Evolutionary conservation across 2,113 vertebrate genomes (phyloP).

Genomic region (Hippocampus abdominalis): DNA sequence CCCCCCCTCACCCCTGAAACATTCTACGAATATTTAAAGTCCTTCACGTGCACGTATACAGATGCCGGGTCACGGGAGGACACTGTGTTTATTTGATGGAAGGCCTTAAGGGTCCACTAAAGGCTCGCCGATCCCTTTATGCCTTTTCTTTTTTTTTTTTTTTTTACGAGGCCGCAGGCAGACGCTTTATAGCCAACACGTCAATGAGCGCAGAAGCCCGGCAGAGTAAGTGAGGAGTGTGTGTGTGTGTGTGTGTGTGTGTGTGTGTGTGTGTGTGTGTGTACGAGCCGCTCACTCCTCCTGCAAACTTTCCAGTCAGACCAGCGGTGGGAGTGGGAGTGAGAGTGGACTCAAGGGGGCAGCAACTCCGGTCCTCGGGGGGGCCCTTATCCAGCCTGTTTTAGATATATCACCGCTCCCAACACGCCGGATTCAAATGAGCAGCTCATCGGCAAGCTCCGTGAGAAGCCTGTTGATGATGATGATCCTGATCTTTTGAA

Average conservation of each 20-base stretch:
- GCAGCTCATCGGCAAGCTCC: no score
- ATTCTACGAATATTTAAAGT: constrained; percentile 58
- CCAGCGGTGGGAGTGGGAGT: neutral
- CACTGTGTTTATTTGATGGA: constrained; percentile 51
- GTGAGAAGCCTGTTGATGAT: no score
- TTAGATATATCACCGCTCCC: no score
- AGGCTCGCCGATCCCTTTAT: constrained; percentile 46
- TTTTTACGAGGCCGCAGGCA: constrained; percentile 33
- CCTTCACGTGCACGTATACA: constrained; percentile 35
- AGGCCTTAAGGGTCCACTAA: constrained; percentile 37
- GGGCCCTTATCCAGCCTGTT: no score
- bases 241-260: no score
- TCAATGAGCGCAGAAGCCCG: constrained; percentile 21
- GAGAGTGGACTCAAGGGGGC: no score
- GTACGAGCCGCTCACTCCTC: neutral
- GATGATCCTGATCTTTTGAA: no score
- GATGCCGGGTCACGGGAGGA: constrained; percentile 35
- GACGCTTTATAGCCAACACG: constrained; percentile 11
- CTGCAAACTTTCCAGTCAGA: neutral
- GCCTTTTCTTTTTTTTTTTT: constrained; percentile 37
- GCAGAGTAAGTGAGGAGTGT: neutral
- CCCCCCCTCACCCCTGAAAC: constrained; percentile 31
- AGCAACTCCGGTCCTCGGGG: no score
- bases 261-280: neutral
- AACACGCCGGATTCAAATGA: no score